Conservation (phyloP, 2,888 invertebrate genomes). For the Synergus japonicus region DNA sequence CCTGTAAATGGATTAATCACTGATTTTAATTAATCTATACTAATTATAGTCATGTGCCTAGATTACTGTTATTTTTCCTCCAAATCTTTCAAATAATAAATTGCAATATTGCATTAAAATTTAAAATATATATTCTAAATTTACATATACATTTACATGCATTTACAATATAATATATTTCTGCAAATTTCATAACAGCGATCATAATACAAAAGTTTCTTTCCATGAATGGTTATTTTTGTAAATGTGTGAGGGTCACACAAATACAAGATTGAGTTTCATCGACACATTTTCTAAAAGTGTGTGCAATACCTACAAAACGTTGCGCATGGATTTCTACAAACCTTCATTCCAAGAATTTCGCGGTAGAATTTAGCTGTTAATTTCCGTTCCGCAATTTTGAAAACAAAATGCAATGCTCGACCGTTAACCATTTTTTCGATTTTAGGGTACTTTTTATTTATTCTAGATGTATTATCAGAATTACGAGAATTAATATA, state of each 20-base stretch:
- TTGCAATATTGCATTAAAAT: not conserved
- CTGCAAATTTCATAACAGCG: not conserved
- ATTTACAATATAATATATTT: not conserved
- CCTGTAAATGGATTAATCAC: slow-evolving; percentile 78
- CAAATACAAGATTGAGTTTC: not conserved
- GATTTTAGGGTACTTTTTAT: not conserved
- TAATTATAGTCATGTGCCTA: not conserved
- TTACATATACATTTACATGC: no score
- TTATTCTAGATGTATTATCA: not conserved
- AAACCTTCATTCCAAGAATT: slow-evolving; percentile 96
- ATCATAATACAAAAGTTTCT: not conserved
- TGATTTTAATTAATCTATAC: slow-evolving; percentile 30
- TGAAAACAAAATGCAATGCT: slow-evolving; percentile 97
- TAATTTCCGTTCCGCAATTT: slow-evolving; percentile 92
- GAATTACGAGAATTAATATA: not conserved
- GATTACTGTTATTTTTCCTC: not conserved
- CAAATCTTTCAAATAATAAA: not conserved
- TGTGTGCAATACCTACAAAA: not conserved
- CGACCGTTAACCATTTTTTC: slow-evolving; percentile 83
- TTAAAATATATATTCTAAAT: not conserved
- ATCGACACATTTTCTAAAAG: not conserved
- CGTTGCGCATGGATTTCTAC: slow-evolving; percentile 48
- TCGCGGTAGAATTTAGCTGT: slow-evolving; percentile 93
- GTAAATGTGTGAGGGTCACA: not conserved
- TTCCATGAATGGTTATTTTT: not conserved